These are phyloP conservation scores for Isoperla grammatica DNA, from an alignment of 2,888 invertebrate species.

Conservation along the genomic window DNA sequence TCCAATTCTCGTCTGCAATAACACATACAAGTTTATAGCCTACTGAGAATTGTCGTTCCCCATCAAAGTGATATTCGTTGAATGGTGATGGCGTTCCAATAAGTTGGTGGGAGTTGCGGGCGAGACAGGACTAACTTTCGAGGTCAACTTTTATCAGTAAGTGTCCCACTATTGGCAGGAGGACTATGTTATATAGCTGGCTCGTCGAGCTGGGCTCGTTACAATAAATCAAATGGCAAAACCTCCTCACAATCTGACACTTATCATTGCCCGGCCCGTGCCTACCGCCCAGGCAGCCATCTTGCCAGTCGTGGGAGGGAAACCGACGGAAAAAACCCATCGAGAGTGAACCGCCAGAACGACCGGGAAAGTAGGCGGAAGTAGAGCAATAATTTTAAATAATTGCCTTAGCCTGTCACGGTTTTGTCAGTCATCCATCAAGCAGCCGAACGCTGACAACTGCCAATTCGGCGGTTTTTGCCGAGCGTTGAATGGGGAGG, in stretches of 20 bases:
- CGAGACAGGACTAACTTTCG: conserved; percentile 2
- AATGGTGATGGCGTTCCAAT: conserved; percentile 2
- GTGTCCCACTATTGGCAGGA: conserved; percentile 16
- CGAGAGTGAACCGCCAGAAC: conserved; percentile 14
- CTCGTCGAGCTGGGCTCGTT: conserved; percentile 14
- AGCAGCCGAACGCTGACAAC: conserved; percentile 23
- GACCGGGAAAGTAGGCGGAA: conserved; percentile 21
- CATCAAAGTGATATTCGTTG: conserved; percentile 12
- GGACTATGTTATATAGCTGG: conserved; percentile 10
- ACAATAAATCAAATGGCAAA: conserved; percentile 24
- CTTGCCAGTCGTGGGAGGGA: background rate
- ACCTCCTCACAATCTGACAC: conserved; percentile 28
- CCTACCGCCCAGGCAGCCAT: background rate
- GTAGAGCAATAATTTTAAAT: conserved; percentile 27
- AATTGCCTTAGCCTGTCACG: conserved; percentile 27
- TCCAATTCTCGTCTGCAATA: conserved; percentile 17
- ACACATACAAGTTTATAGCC: conserved; percentile 20
- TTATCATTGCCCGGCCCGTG: conserved; percentile 19
- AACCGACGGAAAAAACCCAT: conserved; percentile 15
- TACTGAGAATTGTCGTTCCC: conserved; percentile 14
- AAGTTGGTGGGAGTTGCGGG: conserved; percentile 9
- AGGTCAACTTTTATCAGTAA: conserved; percentile 15
- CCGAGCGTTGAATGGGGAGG: background rate
- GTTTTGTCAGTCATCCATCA: conserved; percentile 29
- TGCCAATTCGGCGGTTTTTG: conserved; percentile 24